Percentiles rank a stretch among this genome's conserved stretches.
Conservation (phyloP, 2,888 invertebrate genomes). For the Danaus chrysippus region DNA sequence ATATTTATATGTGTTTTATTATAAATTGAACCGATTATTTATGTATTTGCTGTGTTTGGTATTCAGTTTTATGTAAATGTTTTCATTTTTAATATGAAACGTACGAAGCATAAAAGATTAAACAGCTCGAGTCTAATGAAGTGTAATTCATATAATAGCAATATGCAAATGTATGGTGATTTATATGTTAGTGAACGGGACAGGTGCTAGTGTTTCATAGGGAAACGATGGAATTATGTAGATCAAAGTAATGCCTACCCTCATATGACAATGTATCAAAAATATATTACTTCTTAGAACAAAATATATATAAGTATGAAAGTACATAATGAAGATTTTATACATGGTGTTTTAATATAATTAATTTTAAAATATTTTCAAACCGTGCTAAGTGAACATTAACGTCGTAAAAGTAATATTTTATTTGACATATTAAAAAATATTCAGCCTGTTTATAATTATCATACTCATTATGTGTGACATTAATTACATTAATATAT, state of each 20-base stretch:
- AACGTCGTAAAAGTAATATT: background rate
- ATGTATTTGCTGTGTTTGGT: background rate
- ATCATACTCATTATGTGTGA: constrained; percentile 64
- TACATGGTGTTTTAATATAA: no score
- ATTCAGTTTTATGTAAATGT: background rate
- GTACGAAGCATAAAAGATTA: background rate
- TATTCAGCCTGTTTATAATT: constrained; percentile 58
- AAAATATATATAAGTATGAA: background rate
- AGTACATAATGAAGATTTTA: background rate
- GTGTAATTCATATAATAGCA: constrained; percentile 1
- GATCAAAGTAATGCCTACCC: constrained; percentile 5
- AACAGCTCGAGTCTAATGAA: background rate
- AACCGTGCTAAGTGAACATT: no score
- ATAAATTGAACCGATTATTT: background rate
- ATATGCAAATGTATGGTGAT: constrained; percentile 12
- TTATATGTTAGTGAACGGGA: constrained; percentile 11
- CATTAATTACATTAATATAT: constrained; percentile 71
- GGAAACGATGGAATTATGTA: constrained; percentile 14
- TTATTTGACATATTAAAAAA: constrained; percentile 22
- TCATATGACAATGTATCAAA: background rate
- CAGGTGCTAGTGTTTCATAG: constrained; percentile 12
- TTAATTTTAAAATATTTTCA: no score
- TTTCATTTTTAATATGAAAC: background rate
- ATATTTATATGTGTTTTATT: background rate
- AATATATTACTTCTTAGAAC: background rate